Evolutionary conservation across 2,113 vertebrate genomes (phyloP).

Genomic region (Oryzias celebensis): DNA sequence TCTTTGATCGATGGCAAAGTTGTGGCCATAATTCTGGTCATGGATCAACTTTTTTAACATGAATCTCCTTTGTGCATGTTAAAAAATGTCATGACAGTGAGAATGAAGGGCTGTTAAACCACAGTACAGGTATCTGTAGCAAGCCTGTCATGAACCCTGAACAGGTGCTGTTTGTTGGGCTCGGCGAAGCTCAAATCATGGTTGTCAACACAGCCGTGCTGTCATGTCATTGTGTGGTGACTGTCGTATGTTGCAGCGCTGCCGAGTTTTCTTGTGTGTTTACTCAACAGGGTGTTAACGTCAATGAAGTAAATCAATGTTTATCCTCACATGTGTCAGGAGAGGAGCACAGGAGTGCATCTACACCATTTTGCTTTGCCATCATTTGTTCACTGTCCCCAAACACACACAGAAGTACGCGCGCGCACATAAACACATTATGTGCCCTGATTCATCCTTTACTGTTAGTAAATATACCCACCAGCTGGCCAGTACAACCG

Average conservation of each 20-base stretch:
- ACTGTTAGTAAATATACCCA: conserved; percentile 14
- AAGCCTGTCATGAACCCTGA: conserved; percentile 49
- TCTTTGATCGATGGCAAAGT: no score
- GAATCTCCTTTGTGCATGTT: conserved; percentile 12
- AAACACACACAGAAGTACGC: conserved; percentile 55
- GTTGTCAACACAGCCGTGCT: conserved; percentile 7
- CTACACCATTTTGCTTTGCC: conserved; percentile 68
- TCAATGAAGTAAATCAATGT: conserved; percentile 65
- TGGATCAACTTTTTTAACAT: background rate
- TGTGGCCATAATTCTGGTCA: no score
- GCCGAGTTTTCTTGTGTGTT: conserved; percentile 53
- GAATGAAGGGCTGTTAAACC: conserved; percentile 26
- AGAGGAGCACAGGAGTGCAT: conserved; percentile 43
- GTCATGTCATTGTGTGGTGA: conserved; percentile 24
- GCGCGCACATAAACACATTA: conserved; percentile 12
- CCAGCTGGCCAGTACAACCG: conserved; percentile 29
- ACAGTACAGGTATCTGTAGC: conserved; percentile 56
- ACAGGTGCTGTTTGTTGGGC: conserved; percentile 49
- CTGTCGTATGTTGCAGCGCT: conserved; percentile 6
- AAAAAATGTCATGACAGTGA: conserved; percentile 45
- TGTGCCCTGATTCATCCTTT: conserved; percentile 56
- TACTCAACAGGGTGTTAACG: conserved; percentile 72
- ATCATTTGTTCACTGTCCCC: conserved; percentile 63
- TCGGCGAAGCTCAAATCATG: conserved; percentile 5
- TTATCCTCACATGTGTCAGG: conserved; percentile 66